phyloP scores from a whole-genome alignment of 1,140 invertebrate species.

The Drusus annulatus region DNA sequence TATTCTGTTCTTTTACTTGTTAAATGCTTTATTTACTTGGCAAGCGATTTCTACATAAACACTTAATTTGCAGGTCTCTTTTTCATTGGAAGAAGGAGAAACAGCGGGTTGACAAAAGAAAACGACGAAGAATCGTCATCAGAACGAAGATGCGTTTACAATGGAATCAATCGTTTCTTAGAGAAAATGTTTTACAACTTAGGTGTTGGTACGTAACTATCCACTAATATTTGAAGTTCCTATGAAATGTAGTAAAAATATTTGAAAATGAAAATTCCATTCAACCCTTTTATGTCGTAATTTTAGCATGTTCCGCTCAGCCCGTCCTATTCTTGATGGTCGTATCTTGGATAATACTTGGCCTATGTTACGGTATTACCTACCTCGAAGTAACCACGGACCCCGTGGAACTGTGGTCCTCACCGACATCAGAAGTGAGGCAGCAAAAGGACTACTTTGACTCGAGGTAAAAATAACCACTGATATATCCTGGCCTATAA shows the following conservation, averaged over 20 bases:
- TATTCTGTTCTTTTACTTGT: too few relatives aligned
- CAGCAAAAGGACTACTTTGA: constrained; percentile 87
- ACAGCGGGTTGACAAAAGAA: constrained; percentile 11
- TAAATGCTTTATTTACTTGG: too few relatives aligned
- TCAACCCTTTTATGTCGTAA: too few relatives aligned
- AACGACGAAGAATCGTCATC: neutral
- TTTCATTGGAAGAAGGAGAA: neutral
- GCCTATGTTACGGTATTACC: constrained; percentile 75
- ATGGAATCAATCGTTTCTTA: constrained; percentile 44
- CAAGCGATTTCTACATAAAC: too few relatives aligned
- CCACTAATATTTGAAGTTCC: neutral
- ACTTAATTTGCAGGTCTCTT: neutral
- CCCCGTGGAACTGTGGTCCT: constrained; percentile 90
- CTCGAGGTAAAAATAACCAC: constrained; percentile 60
- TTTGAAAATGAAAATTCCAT: too few relatives aligned
- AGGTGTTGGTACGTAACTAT: constrained; percentile 43
- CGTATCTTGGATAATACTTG: constrained; percentile 70
- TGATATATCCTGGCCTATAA: too few relatives aligned
- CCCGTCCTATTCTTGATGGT: constrained; percentile 73
- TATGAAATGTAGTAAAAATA: too few relatives aligned
- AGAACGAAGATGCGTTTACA: constrained; percentile 40
- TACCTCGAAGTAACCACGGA: constrained; percentile 82
- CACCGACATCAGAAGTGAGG: constrained; percentile 79
- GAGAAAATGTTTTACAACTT: constrained; percentile 53
- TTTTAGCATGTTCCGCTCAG: constrained; percentile 73